These are phyloP conservation scores for Crypturellus tataupa DNA, from an alignment of 2,797 vertebrate genomes.

Conservation along the genomic window DNA sequence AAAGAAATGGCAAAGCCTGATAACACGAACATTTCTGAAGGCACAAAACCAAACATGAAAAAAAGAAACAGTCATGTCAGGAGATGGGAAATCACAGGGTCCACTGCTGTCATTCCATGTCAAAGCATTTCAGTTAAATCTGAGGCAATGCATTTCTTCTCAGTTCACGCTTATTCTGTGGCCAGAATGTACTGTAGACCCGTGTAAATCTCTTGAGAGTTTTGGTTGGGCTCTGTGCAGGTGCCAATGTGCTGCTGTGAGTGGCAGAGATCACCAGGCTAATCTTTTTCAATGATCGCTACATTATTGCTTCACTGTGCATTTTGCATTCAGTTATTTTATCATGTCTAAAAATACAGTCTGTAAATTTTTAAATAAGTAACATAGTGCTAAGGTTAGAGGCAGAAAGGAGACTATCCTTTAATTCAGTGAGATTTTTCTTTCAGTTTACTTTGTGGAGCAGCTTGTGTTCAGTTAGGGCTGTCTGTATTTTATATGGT, in stretches of 20 bases:
- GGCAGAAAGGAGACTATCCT: neutral
- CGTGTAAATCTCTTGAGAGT: neutral
- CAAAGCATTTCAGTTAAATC: neutral
- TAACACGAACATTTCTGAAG: conserved; percentile 1
- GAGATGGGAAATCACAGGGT: neutral
- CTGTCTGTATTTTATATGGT: neutral
- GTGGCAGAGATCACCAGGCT: rapidly evolving
- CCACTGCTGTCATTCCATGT: neutral
- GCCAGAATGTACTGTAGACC: neutral
- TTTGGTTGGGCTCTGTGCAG: neutral
- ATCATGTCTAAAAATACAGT: neutral
- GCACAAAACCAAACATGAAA: neutral
- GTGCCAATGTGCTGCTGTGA: neutral
- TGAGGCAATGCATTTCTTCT: neutral
- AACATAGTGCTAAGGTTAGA: neutral
- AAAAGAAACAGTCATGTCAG: neutral
- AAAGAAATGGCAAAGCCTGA: neutral
- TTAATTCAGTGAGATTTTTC: neutral
- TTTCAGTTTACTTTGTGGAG: neutral
- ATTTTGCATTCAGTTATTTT: neutral
- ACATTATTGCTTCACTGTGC: neutral
- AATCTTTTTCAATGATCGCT: neutral
- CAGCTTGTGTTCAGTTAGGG: neutral
- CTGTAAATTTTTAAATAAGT: neutral
- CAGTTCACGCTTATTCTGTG: neutral